Conservation (phyloP, 2,113 vertebrate species). For the Tachycineta bicolor region DNA sequence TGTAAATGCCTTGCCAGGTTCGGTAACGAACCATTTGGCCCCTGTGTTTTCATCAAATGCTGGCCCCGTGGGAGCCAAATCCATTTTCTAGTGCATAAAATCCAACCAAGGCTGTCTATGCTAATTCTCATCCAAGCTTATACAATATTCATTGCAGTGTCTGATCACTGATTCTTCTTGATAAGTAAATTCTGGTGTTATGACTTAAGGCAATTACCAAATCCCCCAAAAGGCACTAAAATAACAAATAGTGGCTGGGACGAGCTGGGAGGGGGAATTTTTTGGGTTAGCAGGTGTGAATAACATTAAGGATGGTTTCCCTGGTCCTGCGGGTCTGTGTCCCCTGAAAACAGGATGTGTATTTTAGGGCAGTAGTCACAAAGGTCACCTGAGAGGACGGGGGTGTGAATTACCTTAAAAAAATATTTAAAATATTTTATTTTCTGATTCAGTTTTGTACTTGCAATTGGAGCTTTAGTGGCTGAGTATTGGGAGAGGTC, state of each 20-base stretch:
- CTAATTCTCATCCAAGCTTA: slow-evolving; percentile 41
- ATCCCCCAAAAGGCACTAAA: slow-evolving; percentile 27
- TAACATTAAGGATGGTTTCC: neutral
- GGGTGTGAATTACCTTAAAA: neutral
- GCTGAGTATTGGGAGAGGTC: neutral
- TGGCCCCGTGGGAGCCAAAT: neutral
- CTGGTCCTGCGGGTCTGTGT: neutral
- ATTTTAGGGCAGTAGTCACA: neutral
- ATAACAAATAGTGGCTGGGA: slow-evolving; percentile 1
- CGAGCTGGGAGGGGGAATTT: neutral
- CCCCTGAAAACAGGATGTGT: neutral
- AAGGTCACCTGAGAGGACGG: neutral
- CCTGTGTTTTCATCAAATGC: slow-evolving; percentile 25
- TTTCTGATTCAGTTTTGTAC: neutral
- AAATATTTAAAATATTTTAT: neutral
- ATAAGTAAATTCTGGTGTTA: slow-evolving; percentile 51
- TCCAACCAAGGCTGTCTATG: slow-evolving; percentile 6
- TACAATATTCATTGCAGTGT: slow-evolving; percentile 53
- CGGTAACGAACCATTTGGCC: slow-evolving; percentile 18
- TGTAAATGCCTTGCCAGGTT: slow-evolving; percentile 1
- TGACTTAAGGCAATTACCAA: slow-evolving; percentile 46
- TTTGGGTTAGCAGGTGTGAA: neutral
- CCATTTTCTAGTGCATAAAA: slow-evolving; percentile 45
- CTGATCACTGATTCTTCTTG: slow-evolving; percentile 42
- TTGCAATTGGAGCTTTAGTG: neutral